phyloP scores from a whole-genome alignment of 2,797 vertebrate species.

The Eutrigla gurnardus region DNA sequence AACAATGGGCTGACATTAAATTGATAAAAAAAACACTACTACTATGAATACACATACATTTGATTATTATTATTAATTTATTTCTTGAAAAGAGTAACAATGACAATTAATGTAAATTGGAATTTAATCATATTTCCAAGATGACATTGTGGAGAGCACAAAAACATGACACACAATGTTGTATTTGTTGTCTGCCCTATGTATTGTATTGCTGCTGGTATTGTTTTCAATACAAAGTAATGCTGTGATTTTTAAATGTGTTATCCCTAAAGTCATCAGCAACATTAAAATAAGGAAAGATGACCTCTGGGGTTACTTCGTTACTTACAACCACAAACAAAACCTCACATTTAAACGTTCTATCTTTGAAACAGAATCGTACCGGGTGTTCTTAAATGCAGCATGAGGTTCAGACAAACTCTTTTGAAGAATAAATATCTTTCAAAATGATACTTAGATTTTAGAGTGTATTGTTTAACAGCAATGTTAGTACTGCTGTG shows the following conservation, averaged over 20 bases:
- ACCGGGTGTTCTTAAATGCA: neutral
- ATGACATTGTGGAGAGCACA: too few relatives aligned
- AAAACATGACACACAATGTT: neutral
- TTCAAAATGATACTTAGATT: neutral
- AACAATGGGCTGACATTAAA: too few relatives aligned
- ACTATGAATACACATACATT: too few relatives aligned
- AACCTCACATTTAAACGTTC: neutral
- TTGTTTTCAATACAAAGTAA: neutral
- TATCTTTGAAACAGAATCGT: neutral
- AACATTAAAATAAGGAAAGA: neutral
- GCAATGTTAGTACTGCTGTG: neutral
- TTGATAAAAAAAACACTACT: too few relatives aligned
- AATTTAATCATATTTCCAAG: neutral
- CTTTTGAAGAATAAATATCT: neutral
- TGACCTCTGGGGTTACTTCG: neutral
- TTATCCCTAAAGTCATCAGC: neutral
- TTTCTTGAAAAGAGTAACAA: neutral
- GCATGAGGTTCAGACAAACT: too few relatives aligned
- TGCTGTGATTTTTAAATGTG: neutral
- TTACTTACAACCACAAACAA: neutral
- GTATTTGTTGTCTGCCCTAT: neutral
- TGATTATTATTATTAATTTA: neutral
- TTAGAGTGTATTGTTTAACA: slow-evolving; percentile 2
- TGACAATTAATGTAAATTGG: neutral
- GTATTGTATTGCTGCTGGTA: neutral